Base-by-base conservation (phyloP, 2,113 vertebrate species). In the Orientallactaga bullata region DNA sequence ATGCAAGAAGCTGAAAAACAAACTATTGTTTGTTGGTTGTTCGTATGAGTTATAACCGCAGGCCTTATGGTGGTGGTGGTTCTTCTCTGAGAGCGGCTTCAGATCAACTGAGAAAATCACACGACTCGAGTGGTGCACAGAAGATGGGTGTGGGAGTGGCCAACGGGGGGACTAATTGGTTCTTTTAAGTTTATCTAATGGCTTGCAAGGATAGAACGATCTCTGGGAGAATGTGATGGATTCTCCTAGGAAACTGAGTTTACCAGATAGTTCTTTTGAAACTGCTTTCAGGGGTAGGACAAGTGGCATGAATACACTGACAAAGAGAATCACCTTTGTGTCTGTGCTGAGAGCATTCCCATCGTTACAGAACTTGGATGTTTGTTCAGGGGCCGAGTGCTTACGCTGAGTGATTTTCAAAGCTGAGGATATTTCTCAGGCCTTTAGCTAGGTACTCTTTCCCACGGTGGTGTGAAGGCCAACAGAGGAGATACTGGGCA, bases 181-280 rank as follows among this genome's bases (percentile, higher is more conserved):
- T 83, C 93, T 98, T 47, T 98, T 97, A 71, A 88, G 69, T 85
- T 97, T 97, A 97, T 92, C 37, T 97, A 97, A 97, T 96, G 93
- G 94, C 72, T 97, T 96, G 94, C 94, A 80, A 94, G 94, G n/a
- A 37, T 97, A 55, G 91, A 95, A 89, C 92, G 91, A 69, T 2
- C 16, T 90, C 80, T 82, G 63, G 74, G 23, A 37, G 26, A 81
- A 28, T 35, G 66, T 89, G 96, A 93, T 96, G 84, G 88, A 85
- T 97, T 98, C 97, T 97, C 91, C 96, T 96, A 97, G 96, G 96
- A 97, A 95, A 97, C 95, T 93, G 93, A 97, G 96, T 77, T 58
- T 84, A 84, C 69, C 28, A 69, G 91, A 93, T 93, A 90, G 93
- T 91, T 91, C 11, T 37, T 97, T 96, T 95, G 18, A 97, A 96